Evolutionary conservation across 2,113 vertebrate genomes (phyloP).

Genomic region (Zeus faber): DNA sequence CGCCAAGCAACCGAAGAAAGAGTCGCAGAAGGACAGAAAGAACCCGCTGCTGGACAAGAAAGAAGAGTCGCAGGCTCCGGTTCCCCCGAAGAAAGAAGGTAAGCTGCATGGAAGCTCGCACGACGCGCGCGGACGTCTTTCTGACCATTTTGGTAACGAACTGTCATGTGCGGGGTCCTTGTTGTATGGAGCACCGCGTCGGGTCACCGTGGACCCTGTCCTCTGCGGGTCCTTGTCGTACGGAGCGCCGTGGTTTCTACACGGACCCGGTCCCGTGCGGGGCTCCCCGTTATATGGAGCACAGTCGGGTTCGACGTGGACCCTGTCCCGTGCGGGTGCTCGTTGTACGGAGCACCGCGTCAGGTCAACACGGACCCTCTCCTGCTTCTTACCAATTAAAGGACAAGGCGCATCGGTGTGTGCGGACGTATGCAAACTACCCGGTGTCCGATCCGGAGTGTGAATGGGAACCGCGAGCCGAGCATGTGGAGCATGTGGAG

Average conservation of each 20-base stretch:
- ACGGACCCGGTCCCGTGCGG: no score
- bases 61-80: constrained; percentile 78
- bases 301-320: no score
- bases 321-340: no score
- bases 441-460: no score
- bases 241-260: no score
- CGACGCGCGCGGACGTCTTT: constrained; percentile 10
- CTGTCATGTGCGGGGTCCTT: constrained; percentile 44
- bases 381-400: constrained; percentile 28
- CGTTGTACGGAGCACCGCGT: background rate
- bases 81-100: constrained; percentile 89
- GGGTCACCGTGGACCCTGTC: constrained; percentile 60
- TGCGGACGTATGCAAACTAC: no score
- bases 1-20: constrained; percentile 89
- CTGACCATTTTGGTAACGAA: constrained; percentile 5
- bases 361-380: constrained; percentile 1
- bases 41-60: constrained; percentile 84
- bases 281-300: no score
- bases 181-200: constrained; percentile 33
- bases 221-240: no score
- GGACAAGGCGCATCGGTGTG: no score
- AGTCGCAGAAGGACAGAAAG: constrained; percentile 94
- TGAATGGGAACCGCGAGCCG: no score
- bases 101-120: background rate
- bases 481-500: no score